Base-by-base conservation (phyloP, 2,888 invertebrate genomes). In the Trichopria drosophilae region DNA sequence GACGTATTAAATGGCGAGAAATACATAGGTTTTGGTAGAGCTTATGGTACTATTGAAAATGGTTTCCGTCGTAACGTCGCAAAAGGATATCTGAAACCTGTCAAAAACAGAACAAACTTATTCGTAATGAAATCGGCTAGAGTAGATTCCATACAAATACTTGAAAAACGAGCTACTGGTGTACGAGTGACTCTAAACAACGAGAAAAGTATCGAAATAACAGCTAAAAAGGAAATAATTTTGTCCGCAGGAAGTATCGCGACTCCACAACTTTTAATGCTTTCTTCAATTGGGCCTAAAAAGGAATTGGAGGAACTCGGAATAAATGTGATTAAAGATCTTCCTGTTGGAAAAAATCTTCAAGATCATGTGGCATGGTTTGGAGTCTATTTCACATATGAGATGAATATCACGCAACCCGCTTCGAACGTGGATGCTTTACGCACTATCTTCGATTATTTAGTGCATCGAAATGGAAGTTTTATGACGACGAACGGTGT, bases 201-300 rank as follows among this genome's bases (percentile, higher is more conserved):
- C 42, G 85, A 85, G 39, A 84, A 85, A 75, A 69, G 87, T 0
- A 84, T 86, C 64, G 81, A 87, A 39, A 84, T 92, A 2, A 78
- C 86, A 50, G 91, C 93, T 0, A 82, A 81, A 23, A 92, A 88
- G 70, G 94, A 94, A 73, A 88, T 98, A 0, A 88, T 98, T 39
- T 69, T 98, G 2, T 90, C 92, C 1, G 93, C 88, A 0, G 98
- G 98, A 0, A 84, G 96, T 0, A 82, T 99, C 0, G 96, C 95
- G 70, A 90, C 95, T 0, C 93, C 98, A 0, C 97, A 99, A 70
- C 68, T 98, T 2, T 76, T 98, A 28, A 93, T 97, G 93, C 75
- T 98, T 1, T 93, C 93, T 6, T 98, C 96, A 0, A 82, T 96
- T 7, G 91, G 91, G 0, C 89, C 89, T 0, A 79, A 82, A 41